Evolutionary conservation across 2,888 invertebrate genomes (phyloP).

Genomic region (Diachrysia chrysitis): DNA sequence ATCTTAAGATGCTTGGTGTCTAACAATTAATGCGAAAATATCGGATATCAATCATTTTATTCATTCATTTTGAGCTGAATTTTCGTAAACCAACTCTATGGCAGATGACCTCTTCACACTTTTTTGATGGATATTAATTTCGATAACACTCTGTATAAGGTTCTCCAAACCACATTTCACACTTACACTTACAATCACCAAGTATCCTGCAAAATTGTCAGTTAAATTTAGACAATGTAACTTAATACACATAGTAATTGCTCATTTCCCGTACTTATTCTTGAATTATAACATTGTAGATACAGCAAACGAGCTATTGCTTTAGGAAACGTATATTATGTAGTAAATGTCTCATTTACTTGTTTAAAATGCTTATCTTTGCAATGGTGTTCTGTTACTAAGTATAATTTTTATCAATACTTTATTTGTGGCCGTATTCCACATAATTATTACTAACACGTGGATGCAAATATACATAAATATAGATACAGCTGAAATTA

Average conservation of each 20-base stretch:
- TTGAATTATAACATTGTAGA: conserved; percentile 41
- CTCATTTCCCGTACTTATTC: conserved; percentile 54
- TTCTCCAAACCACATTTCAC: too few relatives aligned
- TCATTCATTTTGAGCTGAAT: too few relatives aligned
- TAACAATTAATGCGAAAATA: too few relatives aligned
- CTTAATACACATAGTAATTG: conserved; percentile 50
- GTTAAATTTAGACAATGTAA: conserved; percentile 39
- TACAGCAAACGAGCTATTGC: conserved; percentile 34
- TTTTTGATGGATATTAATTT: too few relatives aligned
- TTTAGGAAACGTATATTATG: conserved; percentile 47
- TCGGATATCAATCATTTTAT: too few relatives aligned
- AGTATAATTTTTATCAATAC: neutral
- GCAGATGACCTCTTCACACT: too few relatives aligned
- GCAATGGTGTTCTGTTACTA: neutral
- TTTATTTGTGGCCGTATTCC: neutral
- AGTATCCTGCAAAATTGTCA: conserved; percentile 24
- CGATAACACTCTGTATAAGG: too few relatives aligned
- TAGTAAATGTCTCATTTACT: conserved; percentile 17
- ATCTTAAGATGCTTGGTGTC: too few relatives aligned
- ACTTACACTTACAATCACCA: too few relatives aligned
- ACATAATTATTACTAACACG: neutral
- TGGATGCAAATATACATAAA: neutral
- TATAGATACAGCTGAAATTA: too few relatives aligned
- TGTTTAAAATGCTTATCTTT: conserved; percentile 18
- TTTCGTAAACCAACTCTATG: too few relatives aligned